These are phyloP conservation scores for Himantopus leucocephalus DNA, from an alignment of 2,113 vertebrate species.

Conservation along the genomic window DNA sequence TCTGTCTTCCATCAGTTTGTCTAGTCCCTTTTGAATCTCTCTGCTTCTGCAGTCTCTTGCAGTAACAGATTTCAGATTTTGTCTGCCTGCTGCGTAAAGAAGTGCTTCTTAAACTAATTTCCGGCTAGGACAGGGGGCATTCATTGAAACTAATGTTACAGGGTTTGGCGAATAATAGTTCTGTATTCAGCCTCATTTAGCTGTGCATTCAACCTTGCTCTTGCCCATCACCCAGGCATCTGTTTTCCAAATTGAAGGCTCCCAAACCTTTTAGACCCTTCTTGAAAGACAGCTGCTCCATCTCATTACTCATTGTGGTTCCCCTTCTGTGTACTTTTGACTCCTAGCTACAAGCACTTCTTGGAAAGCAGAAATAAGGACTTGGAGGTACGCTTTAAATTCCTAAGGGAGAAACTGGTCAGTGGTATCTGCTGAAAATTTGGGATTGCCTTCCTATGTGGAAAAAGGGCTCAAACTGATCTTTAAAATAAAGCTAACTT, in stretches of 20 bases:
- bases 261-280: neutral
- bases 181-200: neutral
- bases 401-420: neutral
- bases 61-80: neutral
- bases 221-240: neutral
- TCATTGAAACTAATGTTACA: neutral
- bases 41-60: neutral
- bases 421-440: neutral
- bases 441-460: neutral
- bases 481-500: neutral
- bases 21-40: neutral
- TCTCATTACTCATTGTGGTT: neutral
- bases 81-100: neutral
- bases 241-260: neutral
- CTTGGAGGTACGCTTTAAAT: neutral
- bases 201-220: neutral
- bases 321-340: neutral
- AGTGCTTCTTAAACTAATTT: neutral
- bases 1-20: neutral
- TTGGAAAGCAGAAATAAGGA: neutral
- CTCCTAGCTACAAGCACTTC: neutral
- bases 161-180: neutral
- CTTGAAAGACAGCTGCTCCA: neutral
- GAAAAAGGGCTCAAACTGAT: neutral
- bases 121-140: neutral